Evolutionary conservation across 1,140 invertebrate genomes (phyloP), one percentile per base, ranked within the genome.

Genomic region (Dreissena polymorpha): DNA sequence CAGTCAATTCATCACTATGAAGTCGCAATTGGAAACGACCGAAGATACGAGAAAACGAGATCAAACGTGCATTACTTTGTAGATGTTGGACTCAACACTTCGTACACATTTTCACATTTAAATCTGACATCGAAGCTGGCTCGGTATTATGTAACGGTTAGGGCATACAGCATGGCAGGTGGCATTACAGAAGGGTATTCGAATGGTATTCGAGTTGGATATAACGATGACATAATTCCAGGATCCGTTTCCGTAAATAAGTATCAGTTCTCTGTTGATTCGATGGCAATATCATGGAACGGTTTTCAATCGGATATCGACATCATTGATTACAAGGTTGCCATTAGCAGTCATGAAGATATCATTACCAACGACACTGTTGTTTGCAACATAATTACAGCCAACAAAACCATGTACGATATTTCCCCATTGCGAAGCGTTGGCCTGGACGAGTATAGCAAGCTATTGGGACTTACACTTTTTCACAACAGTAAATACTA

Each of bases 31-130:
- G 77, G 77, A 39, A 79, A 79, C 60, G 77, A 79, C 67, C 25
- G 77, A 10, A 50, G 77, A 12, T 79, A 70, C 70, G 18, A 23
- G 10, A 79, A 71, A 63, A 79, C 77, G 18, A 57, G 77, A 49
- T 60, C 77, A 0, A 79, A 79, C 39, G 68, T 79, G 16, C 77
- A 79, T 79, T 79, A 39, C 21, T 79, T 79, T 51, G 77, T 79
- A n/a, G 60, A 79, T 63, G 77, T 79, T 64, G 77, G 77, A 2
- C 55, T 79, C 14, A 79, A 79, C 39, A 71, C 67, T n/a, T 79
- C 77, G 21, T 69, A 60, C 27, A 79, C 77, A 10, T 79, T 79
- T 16, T 60, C n/a, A 79, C 10, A 60, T 27, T n/a, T 79, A 57
- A 79, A 79, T 23, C 25, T 79, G 39, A 79, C 68, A 16, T 23